Conservation (phyloP, 2,113 vertebrate species). For the Laterallus jamaicensis region DNA sequence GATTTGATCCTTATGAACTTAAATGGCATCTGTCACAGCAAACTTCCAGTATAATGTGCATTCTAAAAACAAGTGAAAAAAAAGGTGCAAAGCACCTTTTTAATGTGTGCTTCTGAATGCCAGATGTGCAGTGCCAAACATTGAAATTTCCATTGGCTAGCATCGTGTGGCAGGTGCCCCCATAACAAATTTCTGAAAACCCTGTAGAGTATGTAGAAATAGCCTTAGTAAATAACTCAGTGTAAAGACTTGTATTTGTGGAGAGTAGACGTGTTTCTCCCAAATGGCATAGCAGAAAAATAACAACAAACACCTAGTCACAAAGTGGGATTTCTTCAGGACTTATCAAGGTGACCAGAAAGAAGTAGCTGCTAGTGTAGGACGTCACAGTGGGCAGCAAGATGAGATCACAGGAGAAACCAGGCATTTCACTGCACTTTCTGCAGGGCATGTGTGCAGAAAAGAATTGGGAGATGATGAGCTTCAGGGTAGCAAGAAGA, state of each 20-base stretch:
- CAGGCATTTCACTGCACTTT: not conserved
- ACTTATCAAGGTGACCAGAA: not conserved
- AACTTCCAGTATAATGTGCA: not conserved
- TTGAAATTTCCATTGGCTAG: not conserved
- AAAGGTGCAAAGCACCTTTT: not conserved
- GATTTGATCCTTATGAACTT: not conserved
- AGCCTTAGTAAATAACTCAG: not conserved
- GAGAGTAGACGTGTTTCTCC: not conserved
- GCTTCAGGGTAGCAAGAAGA: not conserved
- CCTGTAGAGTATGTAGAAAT: not conserved
- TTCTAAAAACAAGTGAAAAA: not conserved
- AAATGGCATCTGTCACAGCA: not conserved
- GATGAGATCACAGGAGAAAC: not conserved
- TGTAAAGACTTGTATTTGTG: not conserved
- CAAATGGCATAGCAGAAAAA: not conserved
- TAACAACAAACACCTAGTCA: not conserved
- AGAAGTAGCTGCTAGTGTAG: not conserved
- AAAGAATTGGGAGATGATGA: not conserved
- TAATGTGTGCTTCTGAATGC: not conserved
- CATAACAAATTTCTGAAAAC: not conserved
- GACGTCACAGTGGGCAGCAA: not conserved
- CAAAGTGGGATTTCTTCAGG: not conserved
- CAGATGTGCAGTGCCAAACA: not conserved
- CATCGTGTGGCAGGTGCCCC: not conserved
- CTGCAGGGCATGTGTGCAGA: not conserved